Base-by-base conservation (phyloP, 2,113 vertebrate genomes). In the Rhombomys opimus region DNA sequence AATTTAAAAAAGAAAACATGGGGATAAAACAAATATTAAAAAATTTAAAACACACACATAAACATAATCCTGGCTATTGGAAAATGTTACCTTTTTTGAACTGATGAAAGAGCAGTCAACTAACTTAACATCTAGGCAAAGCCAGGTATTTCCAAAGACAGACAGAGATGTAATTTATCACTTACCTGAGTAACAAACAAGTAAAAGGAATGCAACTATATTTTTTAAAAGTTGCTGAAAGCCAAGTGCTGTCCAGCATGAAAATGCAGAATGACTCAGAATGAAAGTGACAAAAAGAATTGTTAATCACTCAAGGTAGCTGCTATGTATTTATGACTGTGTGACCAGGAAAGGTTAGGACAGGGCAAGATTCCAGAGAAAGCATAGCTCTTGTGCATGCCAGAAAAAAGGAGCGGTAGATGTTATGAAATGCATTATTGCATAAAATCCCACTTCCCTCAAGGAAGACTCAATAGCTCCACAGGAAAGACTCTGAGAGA, bases 161-260 rank as follows among this genome's bases (percentile, higher is more conserved):
- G 38, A 18, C 15, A 85, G 35, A 13, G 6, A 59, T 57, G 5
- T 61, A 12, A 89, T 73, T 67, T 30, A 11, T 63, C 23, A 27
- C 17, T 72, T 57, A 76, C 15, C 27, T 41, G 46, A 50, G 23
- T 54, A 85, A 41, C 2, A 88, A 72, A 76, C 11, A 89, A 17
- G 20, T 81, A n/a, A 93, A 46, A 91, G 93, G 80, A 63, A 38
- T 72, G 70, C 32, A 38, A 38, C 35, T 57, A 38, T 59, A 35
- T 61, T 50, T 35, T 38, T 41, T 25, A 59, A 32, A 22, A 90
- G 78, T 87, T 96, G 46, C n/a, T 93, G 61, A 70, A 77, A 65
- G 25, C 23, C 61, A 84, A 73, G 11, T 13, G 1, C 25, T 93
- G 9, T 8, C 38, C 80, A 54, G 41, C 25, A 67, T 68, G 38